A percentile compares a stretch with the other conserved stretches of the same genome.
These are phyloP conservation scores for Xerus rutilus DNA, from an alignment of 2,797 vertebrate species.

Conservation along the genomic window DNA sequence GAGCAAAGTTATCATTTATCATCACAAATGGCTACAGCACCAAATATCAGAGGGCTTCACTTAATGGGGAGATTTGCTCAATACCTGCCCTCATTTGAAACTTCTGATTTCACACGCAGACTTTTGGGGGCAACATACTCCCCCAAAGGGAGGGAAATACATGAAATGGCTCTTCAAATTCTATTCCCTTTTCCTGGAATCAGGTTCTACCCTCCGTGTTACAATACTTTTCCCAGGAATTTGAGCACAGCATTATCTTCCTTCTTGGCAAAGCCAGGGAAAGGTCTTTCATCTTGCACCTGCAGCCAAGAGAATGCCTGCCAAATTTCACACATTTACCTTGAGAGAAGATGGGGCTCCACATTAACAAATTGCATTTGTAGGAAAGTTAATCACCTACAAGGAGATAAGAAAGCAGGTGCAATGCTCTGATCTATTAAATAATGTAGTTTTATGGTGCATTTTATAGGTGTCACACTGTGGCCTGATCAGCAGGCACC, in stretches of 20 bases:
- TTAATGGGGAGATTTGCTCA: slow-evolving; percentile 34
- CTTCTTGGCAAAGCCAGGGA: slow-evolving; percentile 32
- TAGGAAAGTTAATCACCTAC: slow-evolving; percentile 64
- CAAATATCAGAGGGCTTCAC: slow-evolving; percentile 73
- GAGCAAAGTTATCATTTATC: slow-evolving; percentile 80
- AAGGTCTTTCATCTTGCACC: slow-evolving; percentile 71
- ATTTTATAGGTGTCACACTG: background rate
- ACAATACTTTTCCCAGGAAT: slow-evolving; percentile 60
- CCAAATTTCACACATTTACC: slow-evolving; percentile 30
- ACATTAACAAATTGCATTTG: slow-evolving; percentile 70
- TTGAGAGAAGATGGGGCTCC: slow-evolving; percentile 5
- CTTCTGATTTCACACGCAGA: background rate
- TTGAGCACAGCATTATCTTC: slow-evolving; percentile 60
- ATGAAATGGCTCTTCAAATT: background rate
- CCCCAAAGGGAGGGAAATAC: background rate
- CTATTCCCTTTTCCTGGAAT: background rate
- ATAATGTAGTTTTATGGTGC: slow-evolving; percentile 17
- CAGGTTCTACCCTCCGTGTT: background rate
- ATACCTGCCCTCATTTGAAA: slow-evolving; percentile 60
- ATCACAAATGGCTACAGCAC: slow-evolving; percentile 64
- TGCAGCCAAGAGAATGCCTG: slow-evolving; percentile 36
- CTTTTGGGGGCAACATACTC: background rate
- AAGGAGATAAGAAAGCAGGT: slow-evolving; percentile 66
- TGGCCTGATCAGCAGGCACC: slow-evolving; percentile 27
- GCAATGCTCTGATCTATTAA: slow-evolving; percentile 47